A percentile compares a stretch with the other conserved stretches of the same genome.
phyloP scores from a whole-genome alignment of 2,888 invertebrate genomes.

The Cataglyphis rosenhaueri region DNA sequence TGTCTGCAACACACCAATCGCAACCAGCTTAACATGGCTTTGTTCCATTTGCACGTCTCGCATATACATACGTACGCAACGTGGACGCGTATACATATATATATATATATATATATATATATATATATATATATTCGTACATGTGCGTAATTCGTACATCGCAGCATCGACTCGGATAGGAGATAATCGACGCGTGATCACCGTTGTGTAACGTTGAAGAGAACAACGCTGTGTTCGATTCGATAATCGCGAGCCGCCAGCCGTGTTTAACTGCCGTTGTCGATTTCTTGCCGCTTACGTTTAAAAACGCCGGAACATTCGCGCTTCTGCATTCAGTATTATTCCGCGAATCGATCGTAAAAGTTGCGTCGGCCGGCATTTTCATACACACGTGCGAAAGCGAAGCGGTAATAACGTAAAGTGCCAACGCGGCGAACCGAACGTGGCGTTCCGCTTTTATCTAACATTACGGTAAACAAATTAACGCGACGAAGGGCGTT shows the following conservation, averaged over 20 bases:
- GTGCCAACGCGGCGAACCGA: neutral
- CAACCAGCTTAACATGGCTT: conserved; percentile 86
- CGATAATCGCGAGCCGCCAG: neutral
- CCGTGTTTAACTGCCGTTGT: neutral
- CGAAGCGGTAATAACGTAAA: neutral
- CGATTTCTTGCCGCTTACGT: conserved; percentile 20
- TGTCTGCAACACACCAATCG: conserved; percentile 92
- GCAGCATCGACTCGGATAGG: conserved; percentile 8
- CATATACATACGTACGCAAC: conserved; percentile 22
- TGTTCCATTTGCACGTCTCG: conserved; percentile 68
- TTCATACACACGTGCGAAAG: neutral
- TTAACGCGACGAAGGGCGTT: conserved; percentile 51
- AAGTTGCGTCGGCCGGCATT: neutral
- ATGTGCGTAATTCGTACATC: neutral
- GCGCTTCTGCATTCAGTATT: neutral
- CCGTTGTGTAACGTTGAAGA: neutral
- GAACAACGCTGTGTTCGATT: conserved; percentile 9
- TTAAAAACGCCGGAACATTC: neutral
- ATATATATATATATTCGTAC: neutral
- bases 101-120: neutral
- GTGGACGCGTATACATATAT: neutral
- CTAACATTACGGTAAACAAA: conserved; percentile 56
- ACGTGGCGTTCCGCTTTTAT: conserved; percentile 37
- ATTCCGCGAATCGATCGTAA: neutral
- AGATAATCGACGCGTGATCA: conserved; percentile 28